phyloP scores from a whole-genome alignment of 2,797 vertebrate genomes.

The Neostethus bicornis region DNA sequence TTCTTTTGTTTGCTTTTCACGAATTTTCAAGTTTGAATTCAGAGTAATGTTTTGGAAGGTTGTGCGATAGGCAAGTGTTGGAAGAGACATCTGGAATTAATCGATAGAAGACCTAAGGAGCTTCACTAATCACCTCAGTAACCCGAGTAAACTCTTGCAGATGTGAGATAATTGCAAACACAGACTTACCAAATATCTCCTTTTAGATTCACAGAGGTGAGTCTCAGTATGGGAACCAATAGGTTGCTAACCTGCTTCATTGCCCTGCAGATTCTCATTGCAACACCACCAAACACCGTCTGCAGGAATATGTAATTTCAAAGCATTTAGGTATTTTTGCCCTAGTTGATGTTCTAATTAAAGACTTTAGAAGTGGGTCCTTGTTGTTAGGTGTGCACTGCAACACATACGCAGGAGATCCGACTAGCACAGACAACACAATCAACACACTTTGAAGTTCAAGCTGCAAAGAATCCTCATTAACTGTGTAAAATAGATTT shows the following conservation, averaged over 20 bases:
- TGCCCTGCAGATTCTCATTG: constrained; percentile 10
- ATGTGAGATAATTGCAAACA: constrained; percentile 74
- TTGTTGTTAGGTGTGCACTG: constrained; percentile 20
- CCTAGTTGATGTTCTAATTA: constrained; percentile 30
- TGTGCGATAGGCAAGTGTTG: constrained; percentile 43
- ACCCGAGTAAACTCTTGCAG: constrained; percentile 79
- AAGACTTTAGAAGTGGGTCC: constrained; percentile 31
- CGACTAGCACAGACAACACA: constrained; percentile 31
- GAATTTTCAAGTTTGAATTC: not conserved
- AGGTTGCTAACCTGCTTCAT: constrained; percentile 18
- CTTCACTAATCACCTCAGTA: constrained; percentile 74
- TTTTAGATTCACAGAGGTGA: constrained; percentile 53
- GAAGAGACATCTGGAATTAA: constrained; percentile 75
- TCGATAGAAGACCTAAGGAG: constrained; percentile 65
- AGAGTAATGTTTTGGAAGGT: not conserved
- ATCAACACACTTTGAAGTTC: constrained; percentile 56
- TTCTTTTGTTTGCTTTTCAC: too few species aligned
- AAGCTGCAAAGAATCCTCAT: constrained; percentile 70
- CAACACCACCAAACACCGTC: constrained; percentile 18
- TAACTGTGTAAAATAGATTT: constrained; percentile 82
- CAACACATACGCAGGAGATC: constrained; percentile 35
- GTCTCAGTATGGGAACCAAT: constrained; percentile 34
- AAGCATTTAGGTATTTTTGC: constrained; percentile 5
- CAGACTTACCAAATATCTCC: constrained; percentile 66
- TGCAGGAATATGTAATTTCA: constrained; percentile 14